These are phyloP conservation scores for Mylabris sibirica DNA, from an alignment of 2,888 invertebrate genomes.

Conservation along the genomic window DNA sequence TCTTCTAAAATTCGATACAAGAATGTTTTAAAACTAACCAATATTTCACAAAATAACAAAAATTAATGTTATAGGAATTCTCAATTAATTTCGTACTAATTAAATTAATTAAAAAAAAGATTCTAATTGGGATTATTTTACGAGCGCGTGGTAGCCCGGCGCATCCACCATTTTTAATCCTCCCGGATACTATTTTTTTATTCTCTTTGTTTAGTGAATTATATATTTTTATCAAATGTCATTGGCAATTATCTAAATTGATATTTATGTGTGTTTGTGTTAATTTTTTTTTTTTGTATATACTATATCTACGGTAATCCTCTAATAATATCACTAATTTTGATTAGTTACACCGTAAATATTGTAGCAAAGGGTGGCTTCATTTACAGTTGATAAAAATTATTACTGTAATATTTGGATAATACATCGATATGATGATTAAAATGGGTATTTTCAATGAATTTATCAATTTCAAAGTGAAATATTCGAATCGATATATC, in stretches of 20 bases:
- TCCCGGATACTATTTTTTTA: neutral
- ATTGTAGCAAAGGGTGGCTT: neutral
- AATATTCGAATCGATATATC: neutral
- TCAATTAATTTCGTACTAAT: neutral
- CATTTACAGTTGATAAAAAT: neutral
- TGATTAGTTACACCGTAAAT: neutral
- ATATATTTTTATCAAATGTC: constrained; percentile 4
- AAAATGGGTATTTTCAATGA: neutral
- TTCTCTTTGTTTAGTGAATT: neutral
- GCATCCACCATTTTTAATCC: constrained; percentile 13
- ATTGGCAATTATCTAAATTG: neutral
- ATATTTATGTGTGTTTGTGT: neutral
- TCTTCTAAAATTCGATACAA: no score
- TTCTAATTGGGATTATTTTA: neutral
- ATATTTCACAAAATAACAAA: no score
- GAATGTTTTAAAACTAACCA: no score
- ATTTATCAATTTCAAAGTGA: neutral
- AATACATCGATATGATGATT: no score
- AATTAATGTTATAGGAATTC: neutral
- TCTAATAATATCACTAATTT: neutral
- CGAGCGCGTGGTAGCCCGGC: neutral
- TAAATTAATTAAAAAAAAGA: neutral
- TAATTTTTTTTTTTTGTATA: neutral
- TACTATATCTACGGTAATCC: neutral
- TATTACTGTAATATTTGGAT: neutral